Conservation (phyloP, 2,888 invertebrate genomes). For the Hyppa rectilinea region DNA sequence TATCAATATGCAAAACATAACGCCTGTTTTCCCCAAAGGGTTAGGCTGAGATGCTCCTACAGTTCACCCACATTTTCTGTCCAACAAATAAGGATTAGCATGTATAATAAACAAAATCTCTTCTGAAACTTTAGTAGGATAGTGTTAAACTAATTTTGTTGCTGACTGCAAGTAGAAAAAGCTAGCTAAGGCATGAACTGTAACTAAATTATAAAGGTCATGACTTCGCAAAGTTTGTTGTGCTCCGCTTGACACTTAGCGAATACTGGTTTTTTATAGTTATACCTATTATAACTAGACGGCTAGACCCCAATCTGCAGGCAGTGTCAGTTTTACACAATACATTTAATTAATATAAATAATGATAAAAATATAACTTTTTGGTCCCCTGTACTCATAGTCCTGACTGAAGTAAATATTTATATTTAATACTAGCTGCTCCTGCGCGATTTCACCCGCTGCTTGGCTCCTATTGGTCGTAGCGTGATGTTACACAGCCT, state of each 20-base stretch:
- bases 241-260: background rate
- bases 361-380: too few relatives aligned
- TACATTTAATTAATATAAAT: too few relatives aligned
- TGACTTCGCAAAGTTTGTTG: constrained; percentile 19
- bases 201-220: constrained; percentile 30
- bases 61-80: too few relatives aligned
- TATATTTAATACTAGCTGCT: too few relatives aligned
- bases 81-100: background rate
- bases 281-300: background rate
- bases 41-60: too few relatives aligned
- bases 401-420: too few relatives aligned
- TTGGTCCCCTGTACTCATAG: too few relatives aligned
- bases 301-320: background rate
- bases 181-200: background rate
- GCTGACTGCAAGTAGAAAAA: background rate
- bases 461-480: too few relatives aligned
- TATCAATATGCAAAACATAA: background rate
- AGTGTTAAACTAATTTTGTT: constrained; percentile 24
- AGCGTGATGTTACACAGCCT: too few relatives aligned
- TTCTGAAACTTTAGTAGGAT: constrained; percentile 9
- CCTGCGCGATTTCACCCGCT: too few relatives aligned
- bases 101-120: background rate
- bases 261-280: background rate
- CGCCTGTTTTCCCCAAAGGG: too few relatives aligned
- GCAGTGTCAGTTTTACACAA: background rate